Evolutionary conservation across 92 coral and sea anemone genomes (phyloP).

Genomic region (Palythoa grandis): DNA sequence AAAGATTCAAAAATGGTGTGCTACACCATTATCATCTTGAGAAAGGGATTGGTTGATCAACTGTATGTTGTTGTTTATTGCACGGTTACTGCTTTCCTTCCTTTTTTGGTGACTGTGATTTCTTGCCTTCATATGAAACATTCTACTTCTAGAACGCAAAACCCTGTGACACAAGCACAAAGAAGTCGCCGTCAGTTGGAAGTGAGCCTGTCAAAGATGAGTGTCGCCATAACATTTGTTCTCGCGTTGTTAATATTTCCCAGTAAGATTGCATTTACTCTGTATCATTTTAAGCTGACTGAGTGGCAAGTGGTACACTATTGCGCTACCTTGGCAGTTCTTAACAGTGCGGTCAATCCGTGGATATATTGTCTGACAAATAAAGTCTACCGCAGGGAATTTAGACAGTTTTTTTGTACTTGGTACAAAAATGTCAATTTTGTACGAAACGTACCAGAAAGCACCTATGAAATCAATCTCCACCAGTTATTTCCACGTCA

Average conservation of each 20-base stretch:
- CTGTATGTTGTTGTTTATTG: not conserved
- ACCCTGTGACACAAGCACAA: not conserved
- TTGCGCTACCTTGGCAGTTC: not conserved
- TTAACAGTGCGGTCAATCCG: not conserved
- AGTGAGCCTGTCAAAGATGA: not conserved
- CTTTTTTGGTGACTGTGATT: not conserved
- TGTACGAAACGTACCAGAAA: not conserved
- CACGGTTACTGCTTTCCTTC: not conserved
- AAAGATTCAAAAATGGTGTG: not conserved
- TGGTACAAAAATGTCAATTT: too few species aligned
- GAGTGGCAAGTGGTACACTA: not conserved
- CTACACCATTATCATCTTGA: not conserved
- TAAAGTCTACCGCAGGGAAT: not conserved
- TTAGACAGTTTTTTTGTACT: not conserved
- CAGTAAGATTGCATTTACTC: not conserved
- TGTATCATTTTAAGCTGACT: not conserved
- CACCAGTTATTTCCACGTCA: too few species aligned
- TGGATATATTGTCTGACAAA: not conserved
- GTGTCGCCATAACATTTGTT: not conserved
- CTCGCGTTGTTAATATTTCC: not conserved
- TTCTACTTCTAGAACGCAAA: not conserved
- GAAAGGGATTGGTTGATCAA: not conserved
- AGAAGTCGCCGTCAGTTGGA: not conserved
- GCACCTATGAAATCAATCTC: too few species aligned
- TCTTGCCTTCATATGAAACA: not conserved